Conservation (phyloP, 2,888 invertebrate species). For the Metallyticus violacea region DNA sequence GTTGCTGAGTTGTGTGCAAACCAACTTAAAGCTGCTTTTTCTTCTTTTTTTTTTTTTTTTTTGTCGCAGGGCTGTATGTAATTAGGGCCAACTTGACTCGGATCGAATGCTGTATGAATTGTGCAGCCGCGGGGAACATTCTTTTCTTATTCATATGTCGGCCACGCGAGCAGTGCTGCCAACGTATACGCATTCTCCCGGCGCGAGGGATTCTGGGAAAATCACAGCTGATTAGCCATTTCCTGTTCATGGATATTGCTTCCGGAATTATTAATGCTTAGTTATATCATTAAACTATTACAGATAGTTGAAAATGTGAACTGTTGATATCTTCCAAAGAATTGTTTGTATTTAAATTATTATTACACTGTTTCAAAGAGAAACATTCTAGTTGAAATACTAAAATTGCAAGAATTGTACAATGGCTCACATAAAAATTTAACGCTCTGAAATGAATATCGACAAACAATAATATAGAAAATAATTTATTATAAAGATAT, state of each 20-base stretch:
- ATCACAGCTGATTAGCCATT: background rate
- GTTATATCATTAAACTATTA: background rate
- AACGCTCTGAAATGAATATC: too few relatives aligned
- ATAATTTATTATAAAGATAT: too few relatives aligned
- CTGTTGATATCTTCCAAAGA: too few relatives aligned
- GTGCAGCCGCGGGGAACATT: background rate
- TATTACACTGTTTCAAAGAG: too few relatives aligned
- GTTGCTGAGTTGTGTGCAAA: background rate
- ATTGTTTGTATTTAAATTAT: too few relatives aligned
- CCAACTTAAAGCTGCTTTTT: background rate
- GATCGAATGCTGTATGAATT: background rate
- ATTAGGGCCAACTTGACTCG: background rate
- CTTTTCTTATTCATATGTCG: background rate
- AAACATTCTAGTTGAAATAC: too few relatives aligned
- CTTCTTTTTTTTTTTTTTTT: too few relatives aligned
- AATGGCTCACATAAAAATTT: too few relatives aligned
- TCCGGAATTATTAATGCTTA: background rate
- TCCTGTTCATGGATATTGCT: background rate
- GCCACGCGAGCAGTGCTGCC: background rate
- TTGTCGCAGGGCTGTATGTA: background rate
- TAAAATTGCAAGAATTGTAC: too few relatives aligned
- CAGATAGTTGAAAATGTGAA: too few relatives aligned
- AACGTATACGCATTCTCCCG: background rate
- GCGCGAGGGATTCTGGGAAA: background rate
- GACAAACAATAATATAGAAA: too few relatives aligned